phyloP scores from a whole-genome alignment of 2,113 vertebrate genomes.

The Sebastes fasciatus region DNA sequence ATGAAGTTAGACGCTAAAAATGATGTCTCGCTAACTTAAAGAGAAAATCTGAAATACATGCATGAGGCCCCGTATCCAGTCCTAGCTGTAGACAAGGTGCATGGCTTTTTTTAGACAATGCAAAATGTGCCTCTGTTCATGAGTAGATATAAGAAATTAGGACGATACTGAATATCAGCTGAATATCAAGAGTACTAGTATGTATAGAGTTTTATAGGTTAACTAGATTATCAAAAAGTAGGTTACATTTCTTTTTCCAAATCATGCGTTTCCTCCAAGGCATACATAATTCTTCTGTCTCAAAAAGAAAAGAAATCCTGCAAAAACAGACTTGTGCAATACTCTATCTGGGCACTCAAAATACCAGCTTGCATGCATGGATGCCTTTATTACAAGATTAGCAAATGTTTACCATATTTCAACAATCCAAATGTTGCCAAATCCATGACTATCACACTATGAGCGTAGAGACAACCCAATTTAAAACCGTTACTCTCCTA shows the following conservation, averaged over 20 bases:
- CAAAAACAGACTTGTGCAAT: not conserved
- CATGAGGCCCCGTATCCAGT: not conserved
- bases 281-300: not conserved
- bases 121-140: not conserved
- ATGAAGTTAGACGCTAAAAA: not conserved
- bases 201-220: not conserved
- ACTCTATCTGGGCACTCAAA: not conserved
- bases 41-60: not conserved
- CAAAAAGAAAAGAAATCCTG: not conserved
- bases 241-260: not conserved
- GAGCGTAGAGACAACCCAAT: accelerated
- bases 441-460: not conserved
- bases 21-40: too few relatives aligned
- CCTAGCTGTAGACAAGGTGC: not conserved
- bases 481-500: not conserved
- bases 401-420: not conserved
- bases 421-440: not conserved
- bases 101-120: not conserved
- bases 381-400: not conserved
- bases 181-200: not conserved
- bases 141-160: too few relatives aligned
- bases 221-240: not conserved
- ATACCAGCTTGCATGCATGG: not conserved
- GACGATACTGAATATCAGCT: too few relatives aligned
- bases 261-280: not conserved